Percentiles rank a stretch among this genome's conserved stretches.
These are phyloP conservation scores for Entomobrya multifasciata DNA, from an alignment of 2,888 invertebrate genomes.

Conservation along the genomic window DNA sequence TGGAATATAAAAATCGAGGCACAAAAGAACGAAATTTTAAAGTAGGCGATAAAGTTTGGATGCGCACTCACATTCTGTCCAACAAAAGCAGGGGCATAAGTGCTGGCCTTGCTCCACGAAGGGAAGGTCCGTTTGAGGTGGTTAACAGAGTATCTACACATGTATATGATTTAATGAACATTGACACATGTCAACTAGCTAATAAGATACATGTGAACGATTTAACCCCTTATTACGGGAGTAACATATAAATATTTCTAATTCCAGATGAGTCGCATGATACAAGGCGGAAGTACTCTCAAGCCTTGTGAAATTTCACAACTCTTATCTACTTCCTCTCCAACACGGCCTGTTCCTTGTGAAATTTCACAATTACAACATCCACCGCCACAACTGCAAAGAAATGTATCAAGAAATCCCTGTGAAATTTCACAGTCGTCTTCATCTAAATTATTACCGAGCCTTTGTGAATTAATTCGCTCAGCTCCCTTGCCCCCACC, in stretches of 20 bases:
- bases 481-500: no score
- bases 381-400: no score
- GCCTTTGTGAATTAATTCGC: no score
- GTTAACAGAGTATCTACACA: neutral
- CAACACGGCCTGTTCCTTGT: neutral
- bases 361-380: neutral
- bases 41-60: conserved; percentile 59
- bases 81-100: conserved; percentile 50
- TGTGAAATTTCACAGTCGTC: no score
- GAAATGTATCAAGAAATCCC: no score
- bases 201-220: conserved; percentile 64
- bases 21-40: conserved; percentile 28
- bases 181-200: conserved; percentile 7
- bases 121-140: conserved; percentile 63
- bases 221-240: neutral
- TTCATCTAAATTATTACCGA: no score
- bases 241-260: neutral
- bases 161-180: neutral
- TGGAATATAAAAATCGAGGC: conserved; percentile 53
- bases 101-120: conserved; percentile 1
- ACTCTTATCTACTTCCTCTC: no score
- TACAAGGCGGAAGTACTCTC: neutral
- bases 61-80: conserved; percentile 43
- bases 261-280: neutral
- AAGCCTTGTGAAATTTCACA: no score